Base-by-base conservation (phyloP, 2,888 invertebrate species). In the Pemphredon lugubris region DNA sequence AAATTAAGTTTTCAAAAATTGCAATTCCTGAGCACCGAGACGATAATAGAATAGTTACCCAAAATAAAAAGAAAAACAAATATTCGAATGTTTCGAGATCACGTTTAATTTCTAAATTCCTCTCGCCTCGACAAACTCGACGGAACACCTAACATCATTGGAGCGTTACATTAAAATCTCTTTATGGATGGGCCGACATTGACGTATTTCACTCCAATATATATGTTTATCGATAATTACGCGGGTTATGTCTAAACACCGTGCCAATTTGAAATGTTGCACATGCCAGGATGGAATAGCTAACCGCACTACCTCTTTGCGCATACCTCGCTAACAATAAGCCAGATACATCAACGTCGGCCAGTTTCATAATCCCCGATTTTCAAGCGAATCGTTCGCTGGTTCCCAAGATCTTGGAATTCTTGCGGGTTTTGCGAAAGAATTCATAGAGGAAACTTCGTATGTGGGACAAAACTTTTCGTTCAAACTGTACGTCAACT, bases 1-100 rank as follows among this genome's bases (percentile, higher is more conserved):
- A n/a, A n/a, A n/a, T n/a, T n/a, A n/a, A n/a, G n/a, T n/a, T n/a
- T n/a, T n/a, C n/a, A n/a, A n/a, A n/a, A n/a, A n/a, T n/a, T n/a
- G n/a, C n/a, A n/a, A n/a, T n/a, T n/a, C n/a, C n/a, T n/a, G n/a
- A n/a, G n/a, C n/a, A n/a, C n/a, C n/a, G n/a, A n/a, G n/a, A n/a
- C n/a, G n/a, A n/a, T n/a, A n/a, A n/a, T n/a, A n/a, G n/a, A n/a
- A n/a, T n/a, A n/a, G n/a, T n/a, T n/a, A n/a, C n/a, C n/a, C n/a
- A n/a, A n/a, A n/a, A n/a, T n/a, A n/a, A n/a, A n/a, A n/a, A n/a
- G 59, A 42, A 32, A 51, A 60, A 42, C 32, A 60, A 60, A 60
- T 50, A 60, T 39, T 34, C 34, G 34, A 2, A 11, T 34, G 34
- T 34, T 37, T 14, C n/a, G n/a, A 2, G n/a, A 26, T 42, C 26